A percentile compares a stretch with the other conserved stretches of the same genome.
phyloP scores from a whole-genome alignment of 1,140 invertebrate species.

The Drosophila kikkawai region DNA sequence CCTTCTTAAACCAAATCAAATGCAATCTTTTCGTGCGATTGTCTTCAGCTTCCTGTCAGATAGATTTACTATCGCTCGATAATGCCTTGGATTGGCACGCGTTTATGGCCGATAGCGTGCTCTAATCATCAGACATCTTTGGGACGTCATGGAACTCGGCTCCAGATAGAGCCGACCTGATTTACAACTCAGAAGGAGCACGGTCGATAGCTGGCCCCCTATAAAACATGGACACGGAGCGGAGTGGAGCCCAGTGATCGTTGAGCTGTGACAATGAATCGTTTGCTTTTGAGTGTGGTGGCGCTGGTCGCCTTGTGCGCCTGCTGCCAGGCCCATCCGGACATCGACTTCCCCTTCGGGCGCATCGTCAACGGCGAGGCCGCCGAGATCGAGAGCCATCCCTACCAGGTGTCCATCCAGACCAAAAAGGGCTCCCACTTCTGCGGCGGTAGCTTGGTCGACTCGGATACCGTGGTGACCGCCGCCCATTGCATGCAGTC shows the following conservation, averaged over 20 bases:
- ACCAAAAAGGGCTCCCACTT: slow-evolving; percentile 66
- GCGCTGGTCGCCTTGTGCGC: slow-evolving; percentile 48
- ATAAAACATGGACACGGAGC: slow-evolving; percentile 33
- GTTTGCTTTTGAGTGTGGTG: slow-evolving; percentile 45
- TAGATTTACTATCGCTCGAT: slow-evolving; percentile 38
- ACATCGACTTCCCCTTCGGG: slow-evolving; percentile 62
- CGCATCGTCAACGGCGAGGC: slow-evolving; percentile 65
- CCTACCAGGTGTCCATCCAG: slow-evolving; percentile 75
- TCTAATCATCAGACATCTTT: slow-evolving; percentile 45
- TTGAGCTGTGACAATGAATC: slow-evolving; percentile 57
- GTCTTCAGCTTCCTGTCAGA: not conserved
- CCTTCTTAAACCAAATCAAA: not conserved
- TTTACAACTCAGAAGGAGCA: slow-evolving; percentile 41
- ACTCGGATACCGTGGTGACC: slow-evolving; percentile 85
- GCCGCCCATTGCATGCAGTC: slow-evolving; percentile 87
- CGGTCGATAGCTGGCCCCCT: slow-evolving; percentile 38
- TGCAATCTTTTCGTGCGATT: slow-evolving; percentile 1
- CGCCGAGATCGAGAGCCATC: slow-evolving; percentile 53
- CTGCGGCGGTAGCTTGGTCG: slow-evolving; percentile 88
- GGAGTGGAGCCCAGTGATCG: slow-evolving; percentile 30
- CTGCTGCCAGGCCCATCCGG: slow-evolving; percentile 35
- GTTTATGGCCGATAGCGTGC: slow-evolving; percentile 13
- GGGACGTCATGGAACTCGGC: slow-evolving; percentile 1
- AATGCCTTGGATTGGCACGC: slow-evolving; percentile 14
- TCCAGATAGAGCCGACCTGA: slow-evolving; percentile 46